Evolutionary conservation across 2,888 invertebrate species (phyloP).

Genomic region (Zeuzera pyrina): DNA sequence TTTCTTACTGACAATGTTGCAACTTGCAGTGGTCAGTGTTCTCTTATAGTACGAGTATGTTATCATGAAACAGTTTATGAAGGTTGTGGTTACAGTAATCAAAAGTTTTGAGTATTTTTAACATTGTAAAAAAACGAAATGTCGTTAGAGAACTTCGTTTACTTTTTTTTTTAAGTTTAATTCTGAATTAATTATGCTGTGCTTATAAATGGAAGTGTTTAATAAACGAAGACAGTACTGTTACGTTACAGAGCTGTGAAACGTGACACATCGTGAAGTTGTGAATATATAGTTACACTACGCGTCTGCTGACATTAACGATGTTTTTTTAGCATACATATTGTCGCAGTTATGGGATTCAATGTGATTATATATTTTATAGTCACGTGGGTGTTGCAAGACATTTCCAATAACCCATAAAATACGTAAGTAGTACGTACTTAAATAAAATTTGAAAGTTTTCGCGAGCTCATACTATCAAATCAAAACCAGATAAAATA

Average conservation of each 20-base stretch:
- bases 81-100: too few relatives aligned
- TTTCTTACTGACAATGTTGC: too few relatives aligned
- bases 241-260: background rate
- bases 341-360: constrained; percentile 6
- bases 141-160: too few relatives aligned
- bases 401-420: constrained; percentile 17
- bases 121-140: too few relatives aligned
- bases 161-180: too few relatives aligned
- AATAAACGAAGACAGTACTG: too few relatives aligned
- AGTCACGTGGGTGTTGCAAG: constrained; percentile 10
- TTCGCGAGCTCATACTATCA: constrained; percentile 29
- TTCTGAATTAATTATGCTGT: too few relatives aligned
- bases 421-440: constrained; percentile 10
- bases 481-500: constrained; percentile 27
- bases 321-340: constrained; percentile 2
- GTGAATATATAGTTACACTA: background rate
- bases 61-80: too few relatives aligned
- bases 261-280: background rate
- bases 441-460: constrained; percentile 22
- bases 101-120: too few relatives aligned
- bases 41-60: too few relatives aligned
- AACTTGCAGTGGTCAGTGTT: too few relatives aligned
- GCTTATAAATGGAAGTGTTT: too few relatives aligned
- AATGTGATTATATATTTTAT: constrained; percentile 9
- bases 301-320: background rate